Conservation (phyloP, 1,140 invertebrate species). For the Lerema accius region DNA sequence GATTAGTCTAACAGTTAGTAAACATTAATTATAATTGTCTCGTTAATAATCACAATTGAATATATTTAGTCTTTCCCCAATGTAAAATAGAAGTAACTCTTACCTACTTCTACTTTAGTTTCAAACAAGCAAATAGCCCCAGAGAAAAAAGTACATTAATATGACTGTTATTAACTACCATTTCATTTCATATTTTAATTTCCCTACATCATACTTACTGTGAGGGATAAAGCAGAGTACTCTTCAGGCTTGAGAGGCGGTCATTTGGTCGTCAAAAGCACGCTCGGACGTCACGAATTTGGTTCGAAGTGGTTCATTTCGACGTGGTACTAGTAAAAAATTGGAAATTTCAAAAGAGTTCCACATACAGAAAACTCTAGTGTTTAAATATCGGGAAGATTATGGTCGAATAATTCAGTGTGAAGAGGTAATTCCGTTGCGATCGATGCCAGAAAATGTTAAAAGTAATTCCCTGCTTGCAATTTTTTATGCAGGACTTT, state of each 20-base stretch:
- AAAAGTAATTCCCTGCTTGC: not conserved
- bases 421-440: not conserved
- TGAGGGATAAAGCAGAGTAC: slow-evolving; percentile 43
- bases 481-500: no score
- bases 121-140: no score
- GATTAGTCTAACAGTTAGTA: no score
- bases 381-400: not conserved
- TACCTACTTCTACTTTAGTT: no score
- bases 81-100: no score
- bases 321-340: slow-evolving; percentile 49
- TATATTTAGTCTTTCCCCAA: no score
- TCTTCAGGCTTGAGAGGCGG: slow-evolving; percentile 52
- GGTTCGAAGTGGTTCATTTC: slow-evolving; percentile 53
- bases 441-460: not conserved
- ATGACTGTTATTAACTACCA: no score
- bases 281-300: slow-evolving; percentile 48
- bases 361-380: not conserved
- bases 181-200: slow-evolving; percentile 5
- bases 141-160: no score
- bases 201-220: slow-evolving; percentile 10
- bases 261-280: slow-evolving; percentile 71
- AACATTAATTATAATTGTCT: no score
- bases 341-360: slow-evolving; percentile 38
- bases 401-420: not conserved
- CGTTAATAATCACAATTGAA: no score